phyloP scores from a whole-genome alignment of 2,888 invertebrate genomes.

The Nasonovia ribisnigri region DNA sequence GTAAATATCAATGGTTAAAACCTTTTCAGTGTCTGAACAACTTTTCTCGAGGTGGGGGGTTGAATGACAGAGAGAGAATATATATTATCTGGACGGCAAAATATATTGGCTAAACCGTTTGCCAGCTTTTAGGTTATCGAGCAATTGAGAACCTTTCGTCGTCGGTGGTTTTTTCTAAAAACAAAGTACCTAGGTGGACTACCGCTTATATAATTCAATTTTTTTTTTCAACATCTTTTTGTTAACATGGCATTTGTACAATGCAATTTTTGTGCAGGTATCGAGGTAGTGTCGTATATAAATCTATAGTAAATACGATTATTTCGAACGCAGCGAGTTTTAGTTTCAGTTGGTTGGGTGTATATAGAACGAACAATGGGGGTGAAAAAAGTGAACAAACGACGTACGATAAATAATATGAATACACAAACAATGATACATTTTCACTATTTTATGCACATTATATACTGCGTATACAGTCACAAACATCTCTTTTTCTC shows the following conservation, averaged over 20 bases:
- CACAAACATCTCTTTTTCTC: not conserved
- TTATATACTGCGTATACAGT: not conserved
- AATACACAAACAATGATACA: not conserved
- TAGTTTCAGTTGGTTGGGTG: not conserved
- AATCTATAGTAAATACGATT: not conserved
- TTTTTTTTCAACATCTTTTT: not conserved
- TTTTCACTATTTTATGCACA: not conserved
- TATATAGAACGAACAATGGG: not conserved
- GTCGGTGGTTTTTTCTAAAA: not conserved
- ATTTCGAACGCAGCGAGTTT: not conserved
- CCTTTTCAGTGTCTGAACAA: constrained; percentile 37
- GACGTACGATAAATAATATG: not conserved
- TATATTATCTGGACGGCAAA: not conserved
- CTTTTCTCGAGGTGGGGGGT: not conserved
- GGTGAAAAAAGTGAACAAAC: not conserved
- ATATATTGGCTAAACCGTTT: constrained; percentile 11
- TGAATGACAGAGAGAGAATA: not conserved
- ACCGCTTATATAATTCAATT: not conserved
- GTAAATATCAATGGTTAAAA: constrained; percentile 55
- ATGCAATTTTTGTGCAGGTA: not conserved
- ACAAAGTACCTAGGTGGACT: not conserved
- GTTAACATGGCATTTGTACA: not conserved
- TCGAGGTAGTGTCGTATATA: not conserved
- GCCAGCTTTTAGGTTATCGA: constrained; percentile 11
- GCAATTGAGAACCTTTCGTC: not conserved